Conservation (phyloP, 2,888 invertebrate genomes). For the Ecdyonurus torrentis region DNA sequence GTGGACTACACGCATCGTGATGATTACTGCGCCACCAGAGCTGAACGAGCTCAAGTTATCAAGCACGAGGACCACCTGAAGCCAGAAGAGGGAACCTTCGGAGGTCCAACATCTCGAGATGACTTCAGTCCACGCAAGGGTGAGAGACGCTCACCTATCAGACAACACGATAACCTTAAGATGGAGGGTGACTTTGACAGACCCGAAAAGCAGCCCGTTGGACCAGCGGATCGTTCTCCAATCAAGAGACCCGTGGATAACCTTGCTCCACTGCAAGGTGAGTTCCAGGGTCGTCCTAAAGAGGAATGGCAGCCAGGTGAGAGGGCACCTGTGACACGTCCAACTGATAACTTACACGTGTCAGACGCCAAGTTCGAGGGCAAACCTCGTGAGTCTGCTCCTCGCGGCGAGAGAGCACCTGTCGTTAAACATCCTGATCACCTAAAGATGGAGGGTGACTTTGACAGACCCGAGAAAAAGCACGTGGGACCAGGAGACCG, state of each 20-base stretch:
- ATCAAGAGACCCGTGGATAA: slow-evolving; percentile 26
- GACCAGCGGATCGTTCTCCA: slow-evolving; percentile 10
- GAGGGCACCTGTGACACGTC: slow-evolving; percentile 25
- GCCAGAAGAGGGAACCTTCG: slow-evolving; percentile 32
- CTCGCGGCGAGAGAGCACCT: slow-evolving; percentile 12
- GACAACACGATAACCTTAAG: slow-evolving; percentile 14
- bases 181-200: slow-evolving; percentile 16
- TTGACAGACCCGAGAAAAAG: slow-evolving; percentile 20
- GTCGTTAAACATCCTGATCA: slow-evolving; percentile 23
- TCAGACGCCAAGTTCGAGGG: slow-evolving; percentile 25
- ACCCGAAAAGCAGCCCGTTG: slow-evolving; percentile 19
- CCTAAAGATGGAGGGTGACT: slow-evolving; percentile 20
- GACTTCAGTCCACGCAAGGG: slow-evolving; percentile 10
- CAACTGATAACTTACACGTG: slow-evolving; percentile 27
- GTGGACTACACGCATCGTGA: slow-evolving; percentile 13
- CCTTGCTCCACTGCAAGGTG: slow-evolving; percentile 37
- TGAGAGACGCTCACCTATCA: slow-evolving; percentile 13
- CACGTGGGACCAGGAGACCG: slow-evolving; percentile 31
- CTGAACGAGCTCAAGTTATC: slow-evolving; percentile 16
- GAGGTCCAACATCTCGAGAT: slow-evolving; percentile 18
- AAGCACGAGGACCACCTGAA: slow-evolving; percentile 26
- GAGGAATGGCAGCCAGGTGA: slow-evolving; percentile 25
- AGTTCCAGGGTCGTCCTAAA: slow-evolving; percentile 29
- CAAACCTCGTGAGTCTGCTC: slow-evolving; percentile 18
- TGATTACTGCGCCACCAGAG: neutral